These are phyloP conservation scores for Folsomia manolachei DNA, from an alignment of 2,888 invertebrate species.

Conservation along the genomic window DNA sequence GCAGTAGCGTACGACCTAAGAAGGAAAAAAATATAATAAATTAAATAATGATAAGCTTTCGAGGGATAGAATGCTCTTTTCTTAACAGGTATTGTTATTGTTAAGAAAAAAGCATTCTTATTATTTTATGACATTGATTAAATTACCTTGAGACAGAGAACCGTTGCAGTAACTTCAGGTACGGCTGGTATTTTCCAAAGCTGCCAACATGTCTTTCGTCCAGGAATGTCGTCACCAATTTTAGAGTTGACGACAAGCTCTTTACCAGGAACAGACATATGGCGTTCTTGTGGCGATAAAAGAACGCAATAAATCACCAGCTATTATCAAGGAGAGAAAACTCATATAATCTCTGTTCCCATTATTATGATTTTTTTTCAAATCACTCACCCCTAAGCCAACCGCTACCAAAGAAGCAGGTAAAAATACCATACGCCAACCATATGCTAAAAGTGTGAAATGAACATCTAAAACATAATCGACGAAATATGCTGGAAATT, in stretches of 20 bases:
- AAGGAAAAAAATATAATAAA: too few species aligned
- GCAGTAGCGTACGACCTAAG: slow-evolving; percentile 57
- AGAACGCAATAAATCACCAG: slow-evolving; percentile 44
- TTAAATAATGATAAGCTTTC: too few species aligned
- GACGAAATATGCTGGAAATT: not conserved
- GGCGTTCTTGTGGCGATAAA: slow-evolving; percentile 41
- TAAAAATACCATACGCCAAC: slow-evolving; percentile 55
- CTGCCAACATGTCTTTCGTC: slow-evolving; percentile 44
- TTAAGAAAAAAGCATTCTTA: too few species aligned
- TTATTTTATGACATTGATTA: too few species aligned
- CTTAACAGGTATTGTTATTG: too few species aligned
- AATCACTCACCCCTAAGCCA: slow-evolving; percentile 49
- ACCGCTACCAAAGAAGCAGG: slow-evolving; percentile 54
- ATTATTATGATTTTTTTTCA: not conserved
- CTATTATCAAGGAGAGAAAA: not conserved
- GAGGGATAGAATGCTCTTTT: too few species aligned
- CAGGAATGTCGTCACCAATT: slow-evolving; percentile 27
- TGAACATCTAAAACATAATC: not conserved
- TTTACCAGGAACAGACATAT: slow-evolving; percentile 45
- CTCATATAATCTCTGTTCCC: not conserved
- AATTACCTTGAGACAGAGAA: slow-evolving; percentile 57
- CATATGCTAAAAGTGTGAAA: slow-evolving; percentile 49
- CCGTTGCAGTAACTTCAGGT: slow-evolving; percentile 55
- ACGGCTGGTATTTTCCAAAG: slow-evolving; percentile 55
- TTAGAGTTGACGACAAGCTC: slow-evolving; percentile 28